Base-by-base conservation (phyloP, 2,888 invertebrate species). In the Mesodorylaimus sp. region DNA sequence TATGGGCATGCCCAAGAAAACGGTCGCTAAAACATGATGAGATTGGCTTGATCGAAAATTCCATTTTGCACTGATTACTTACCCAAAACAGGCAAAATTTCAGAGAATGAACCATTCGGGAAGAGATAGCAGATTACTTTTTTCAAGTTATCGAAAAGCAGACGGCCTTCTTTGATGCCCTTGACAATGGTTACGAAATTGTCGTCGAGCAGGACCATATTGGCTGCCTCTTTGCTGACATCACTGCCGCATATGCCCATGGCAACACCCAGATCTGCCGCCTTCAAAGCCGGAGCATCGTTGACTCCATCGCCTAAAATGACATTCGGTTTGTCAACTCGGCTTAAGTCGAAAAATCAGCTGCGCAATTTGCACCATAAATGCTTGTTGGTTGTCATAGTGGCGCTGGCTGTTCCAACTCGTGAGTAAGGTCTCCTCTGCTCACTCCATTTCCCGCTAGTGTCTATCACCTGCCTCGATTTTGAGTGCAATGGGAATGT, bases 181-280 rank as follows among this genome's bases (percentile, higher is more conserved):
- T 26, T 24, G 3, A 43, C 44, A 5, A 43, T 43, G 13, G 44
- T 43, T 3, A 43, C 44, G 21, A 43, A 43, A 26, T 43, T 43
- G 19, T 43, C 44, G 27, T 43, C 44, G 10, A 43, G 19, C 27
- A 43, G 19, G 7, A 43, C 44, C 44, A 43, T 43, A 21, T 43
- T 43, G 5, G 44, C 44, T 19, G 44, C 44, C 27, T 43, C 44
- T 43, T 43, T 43, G 27, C 44, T 43, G 10, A 43, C 44, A 27
- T 43, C 44, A 27, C 44, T 43, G 26, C 44, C 44, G 44, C 44
- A 43, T 26, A 43, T 24, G 19, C 44, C 44, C 44, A 43, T 43
- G 21, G 44, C 44, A 10, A 43, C 27, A 7, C 44, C 44, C 26
- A 43, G 27, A 43, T 43, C 27, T 5, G 44, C 44, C 7, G 44